Evolutionary conservation across 2,888 invertebrate species (phyloP).

Genomic region (Pristionchus japonicus): DNA sequence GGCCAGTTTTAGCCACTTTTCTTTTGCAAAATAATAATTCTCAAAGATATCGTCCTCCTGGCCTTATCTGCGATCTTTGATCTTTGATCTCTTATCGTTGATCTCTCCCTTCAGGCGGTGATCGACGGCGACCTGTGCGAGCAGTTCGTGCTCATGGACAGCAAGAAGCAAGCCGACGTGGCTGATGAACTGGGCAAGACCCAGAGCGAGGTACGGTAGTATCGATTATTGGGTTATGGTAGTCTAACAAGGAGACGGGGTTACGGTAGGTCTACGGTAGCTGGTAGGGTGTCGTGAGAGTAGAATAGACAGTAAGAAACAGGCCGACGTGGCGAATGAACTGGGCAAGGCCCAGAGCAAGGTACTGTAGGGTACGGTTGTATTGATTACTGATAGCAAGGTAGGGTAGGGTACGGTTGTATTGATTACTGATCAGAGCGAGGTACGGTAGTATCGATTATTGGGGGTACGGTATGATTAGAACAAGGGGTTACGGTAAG

Average conservation of each 20-base stretch:
- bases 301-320: constrained; percentile 88
- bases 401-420: constrained; percentile 76
- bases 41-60: too few species aligned
- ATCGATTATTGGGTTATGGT: not conserved
- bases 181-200: constrained; percentile 94
- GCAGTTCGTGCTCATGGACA: constrained; percentile 96
- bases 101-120: constrained; percentile 87
- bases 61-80: not conserved
- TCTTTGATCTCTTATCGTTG: not conserved
- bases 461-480: not conserved
- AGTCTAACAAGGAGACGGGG: not conserved
- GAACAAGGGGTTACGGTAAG: not conserved
- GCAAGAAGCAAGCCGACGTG: constrained; percentile 92
- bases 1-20: not conserved
- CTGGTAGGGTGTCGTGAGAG: not conserved
- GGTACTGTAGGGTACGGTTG: constrained; percentile 76
- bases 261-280: not conserved
- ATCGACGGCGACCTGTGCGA: constrained; percentile 99
- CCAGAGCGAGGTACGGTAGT: constrained; percentile 85
- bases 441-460: constrained; percentile 79
- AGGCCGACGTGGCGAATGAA: constrained; percentile 93
- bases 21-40: not conserved
- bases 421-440: constrained; percentile 83
- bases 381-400: constrained; percentile 84
- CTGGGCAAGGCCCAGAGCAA: constrained; percentile 95